These are phyloP conservation scores for Florisuga fusca DNA, from an alignment of 2,797 vertebrate species.

Conservation along the genomic window DNA sequence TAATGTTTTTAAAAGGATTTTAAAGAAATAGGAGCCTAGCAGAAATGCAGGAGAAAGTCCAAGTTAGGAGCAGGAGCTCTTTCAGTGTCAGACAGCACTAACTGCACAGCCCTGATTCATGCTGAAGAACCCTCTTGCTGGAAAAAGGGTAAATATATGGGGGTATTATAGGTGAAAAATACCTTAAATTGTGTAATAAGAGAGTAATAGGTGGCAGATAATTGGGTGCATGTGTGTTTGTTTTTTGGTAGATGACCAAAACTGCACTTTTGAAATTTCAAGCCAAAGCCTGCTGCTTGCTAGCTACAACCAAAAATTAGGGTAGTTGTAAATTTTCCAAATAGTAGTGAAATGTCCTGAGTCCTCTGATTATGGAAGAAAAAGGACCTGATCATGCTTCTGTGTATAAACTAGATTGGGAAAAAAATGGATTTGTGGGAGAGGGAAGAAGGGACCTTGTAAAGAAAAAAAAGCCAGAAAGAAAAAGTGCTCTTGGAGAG, in stretches of 20 bases:
- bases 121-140: background rate
- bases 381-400: background rate
- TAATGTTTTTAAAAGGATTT: constrained; percentile 46
- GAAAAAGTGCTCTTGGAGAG: background rate
- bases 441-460: rapidly evolving
- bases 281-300: background rate
- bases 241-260: background rate
- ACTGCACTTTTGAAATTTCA: background rate
- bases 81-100: background rate
- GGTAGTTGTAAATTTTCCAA: background rate
- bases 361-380: background rate
- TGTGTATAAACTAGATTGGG: background rate
- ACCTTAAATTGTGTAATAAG: background rate
- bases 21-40: constrained; percentile 22
- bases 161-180: background rate
- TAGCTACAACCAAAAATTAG: background rate
- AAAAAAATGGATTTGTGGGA: background rate
- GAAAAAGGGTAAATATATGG: background rate
- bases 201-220: background rate
- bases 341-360: background rate
- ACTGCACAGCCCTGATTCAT: background rate
- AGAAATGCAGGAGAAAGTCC: background rate
- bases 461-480: background rate
- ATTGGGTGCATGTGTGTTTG: background rate
- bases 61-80: background rate